Percentiles rank a stretch among this genome's conserved stretches.
phyloP scores from a whole-genome alignment of 2,113 vertebrate species.

The Grus americana region DNA sequence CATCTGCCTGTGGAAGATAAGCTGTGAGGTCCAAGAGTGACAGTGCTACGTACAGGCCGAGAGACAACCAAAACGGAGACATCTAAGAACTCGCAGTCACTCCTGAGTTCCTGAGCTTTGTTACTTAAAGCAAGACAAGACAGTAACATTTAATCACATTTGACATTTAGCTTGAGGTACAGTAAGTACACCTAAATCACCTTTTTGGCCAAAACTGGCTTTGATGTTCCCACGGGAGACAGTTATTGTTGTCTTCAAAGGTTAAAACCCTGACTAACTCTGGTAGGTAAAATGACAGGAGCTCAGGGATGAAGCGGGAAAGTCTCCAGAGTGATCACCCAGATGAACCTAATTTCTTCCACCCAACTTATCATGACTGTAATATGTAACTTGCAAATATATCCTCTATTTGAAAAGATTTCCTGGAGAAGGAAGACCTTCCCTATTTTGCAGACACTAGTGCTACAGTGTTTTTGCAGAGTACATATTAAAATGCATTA shows the following conservation, averaged over 20 bases:
- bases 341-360: neutral
- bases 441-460: neutral
- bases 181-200: slow-evolving; percentile 60
- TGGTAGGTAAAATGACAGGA: slow-evolving; percentile 11
- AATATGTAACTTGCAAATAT: neutral
- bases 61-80: neutral
- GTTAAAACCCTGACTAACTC: slow-evolving; percentile 32
- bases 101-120: neutral
- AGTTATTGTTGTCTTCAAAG: slow-evolving; percentile 54
- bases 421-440: neutral
- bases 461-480: slow-evolving; percentile 25
- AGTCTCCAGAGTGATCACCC: neutral
- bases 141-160: slow-evolving; percentile 45
- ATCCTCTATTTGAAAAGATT: neutral
- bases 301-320: neutral
- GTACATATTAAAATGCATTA: slow-evolving; percentile 70
- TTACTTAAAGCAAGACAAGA: slow-evolving; percentile 19
- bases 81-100: neutral
- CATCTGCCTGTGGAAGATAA: neutral
- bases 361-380: neutral
- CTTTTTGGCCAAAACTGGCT: slow-evolving; percentile 40
- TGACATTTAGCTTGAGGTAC: slow-evolving; percentile 67
- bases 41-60: neutral
- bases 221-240: slow-evolving; percentile 52
- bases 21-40: neutral